phyloP scores from a whole-genome alignment of 1,140 invertebrate species.

The Aculops lycopersici region DNA sequence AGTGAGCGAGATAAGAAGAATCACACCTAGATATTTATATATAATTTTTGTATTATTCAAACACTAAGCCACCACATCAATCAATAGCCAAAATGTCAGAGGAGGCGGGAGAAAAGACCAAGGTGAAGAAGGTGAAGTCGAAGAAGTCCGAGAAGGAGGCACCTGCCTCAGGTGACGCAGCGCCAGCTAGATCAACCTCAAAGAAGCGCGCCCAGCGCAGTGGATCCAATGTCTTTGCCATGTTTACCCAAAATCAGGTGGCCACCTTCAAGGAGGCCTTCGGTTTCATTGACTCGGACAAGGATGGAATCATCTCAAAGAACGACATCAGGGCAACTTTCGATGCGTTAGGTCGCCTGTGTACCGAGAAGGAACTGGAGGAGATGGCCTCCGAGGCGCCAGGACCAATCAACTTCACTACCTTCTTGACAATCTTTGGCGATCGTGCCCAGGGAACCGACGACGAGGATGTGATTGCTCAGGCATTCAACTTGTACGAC shows the following conservation, averaged over 20 bases:
- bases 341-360: slow-evolving; percentile 63
- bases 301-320: slow-evolving; percentile 85
- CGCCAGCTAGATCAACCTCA: slow-evolving; percentile 16
- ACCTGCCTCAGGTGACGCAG: slow-evolving; percentile 22
- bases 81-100: background rate
- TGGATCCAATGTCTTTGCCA: slow-evolving; percentile 72
- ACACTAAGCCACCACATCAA: too few relatives aligned
- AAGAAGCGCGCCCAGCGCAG: slow-evolving; percentile 38
- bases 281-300: slow-evolving; percentile 90
- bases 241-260: slow-evolving; percentile 74
- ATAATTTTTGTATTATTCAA: too few relatives aligned
- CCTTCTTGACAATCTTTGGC: slow-evolving; percentile 63
- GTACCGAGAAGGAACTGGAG: slow-evolving; percentile 58
- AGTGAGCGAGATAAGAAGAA: too few relatives aligned
- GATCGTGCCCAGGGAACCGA: slow-evolving; percentile 51
- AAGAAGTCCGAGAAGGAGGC: slow-evolving; percentile 27
- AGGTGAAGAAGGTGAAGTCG: slow-evolving; percentile 45
- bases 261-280: slow-evolving; percentile 92
- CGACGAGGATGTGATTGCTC: slow-evolving; percentile 70
- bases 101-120: slow-evolving; percentile 12
- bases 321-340: slow-evolving; percentile 77
- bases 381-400: slow-evolving; percentile 59
- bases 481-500: slow-evolving; percentile 83
- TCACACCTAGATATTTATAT: too few relatives aligned
- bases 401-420: slow-evolving; percentile 78